Conservation (phyloP, 1,140 invertebrate species). For the Pseudomyrmex gracilis region DNA sequence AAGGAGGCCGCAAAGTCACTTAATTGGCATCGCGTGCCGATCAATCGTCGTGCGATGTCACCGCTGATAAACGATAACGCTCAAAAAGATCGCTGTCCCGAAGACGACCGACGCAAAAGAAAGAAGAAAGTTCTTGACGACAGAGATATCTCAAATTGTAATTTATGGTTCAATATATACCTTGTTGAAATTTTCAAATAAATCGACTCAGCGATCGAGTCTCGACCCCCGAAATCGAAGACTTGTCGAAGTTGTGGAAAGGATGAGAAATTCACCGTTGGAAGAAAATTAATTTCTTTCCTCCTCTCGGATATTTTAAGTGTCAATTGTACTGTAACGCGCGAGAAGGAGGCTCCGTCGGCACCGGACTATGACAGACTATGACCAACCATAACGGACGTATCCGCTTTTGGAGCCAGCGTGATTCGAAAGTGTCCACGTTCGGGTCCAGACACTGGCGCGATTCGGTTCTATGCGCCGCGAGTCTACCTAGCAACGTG, state of each 20-base stretch:
- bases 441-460: slow-evolving; percentile 57
- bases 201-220: too few relatives aligned
- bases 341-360: slow-evolving; percentile 1
- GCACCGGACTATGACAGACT: slow-evolving; percentile 19
- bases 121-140: neutral
- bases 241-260: too few relatives aligned
- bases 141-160: neutral
- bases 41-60: slow-evolving; percentile 34
- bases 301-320: neutral
- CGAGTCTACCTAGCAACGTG: slow-evolving; percentile 63
- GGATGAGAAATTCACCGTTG: too few relatives aligned
- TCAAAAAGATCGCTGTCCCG: slow-evolving; percentile 27
- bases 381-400: slow-evolving; percentile 44
- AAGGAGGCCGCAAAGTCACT: slow-evolving; percentile 59
- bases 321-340: slow-evolving; percentile 1
- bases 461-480: slow-evolving; percentile 66
- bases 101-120: neutral
- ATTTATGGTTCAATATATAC: too few relatives aligned
- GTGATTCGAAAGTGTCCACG: slow-evolving; percentile 61
- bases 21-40: slow-evolving; percentile 59
- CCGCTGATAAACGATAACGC: slow-evolving; percentile 43
- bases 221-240: too few relatives aligned
- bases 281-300: neutral
- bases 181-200: too few relatives aligned
- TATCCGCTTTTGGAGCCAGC: slow-evolving; percentile 39